Evolutionary conservation across 2,888 invertebrate genomes (phyloP), one percentile per base, ranked within the genome.

Genomic region (Caenorhabditis sulstoni): DNA sequence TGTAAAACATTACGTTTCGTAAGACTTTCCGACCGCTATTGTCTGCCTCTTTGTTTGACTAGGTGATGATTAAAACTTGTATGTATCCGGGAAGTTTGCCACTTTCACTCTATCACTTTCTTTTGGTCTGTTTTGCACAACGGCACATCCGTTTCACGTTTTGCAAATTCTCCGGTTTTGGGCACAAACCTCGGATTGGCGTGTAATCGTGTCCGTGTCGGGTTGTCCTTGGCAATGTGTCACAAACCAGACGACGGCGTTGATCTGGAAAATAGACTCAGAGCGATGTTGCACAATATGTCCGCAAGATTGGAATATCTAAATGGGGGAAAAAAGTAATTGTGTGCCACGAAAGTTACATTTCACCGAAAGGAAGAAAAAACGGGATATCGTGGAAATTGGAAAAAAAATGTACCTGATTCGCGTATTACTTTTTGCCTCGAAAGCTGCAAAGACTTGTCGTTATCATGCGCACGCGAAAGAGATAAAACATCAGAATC

Each of bases 201-300:
- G 41, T 12, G 44, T 35, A 52, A 59, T 23, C 57, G 37, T 70
- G 47, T 62, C 47, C 47, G 16, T 41, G 55, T 71, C 71, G 71
- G 71, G 71, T 71, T 71, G 71, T 71, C 71, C 62, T 29, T 71
- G 41, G 71, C 62, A 64, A 71, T 71, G 71, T 71, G 62, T 18
- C 47, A 23, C 50, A 29, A 29, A 29, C 29, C 3, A 29, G 29
- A 29, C 29, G 29, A 7, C 29, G 29, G 29, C 29, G 29, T 29
- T 29, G 5, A 44, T 67, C 68, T 59, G 52, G 16, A 68, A 68
- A 44, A 52, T 29, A 7, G 29, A 29, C 3, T 3, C 7, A 7
- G 29, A 29, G n/a, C n/a, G 29, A 29, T 29, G 4, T 29, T 29
- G 39, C 39, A 39, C 8, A 39, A 7, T 9, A 12, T n/a, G 16